Conservation (phyloP, 2,797 vertebrate species). For the Myotis planiceps region DNA sequence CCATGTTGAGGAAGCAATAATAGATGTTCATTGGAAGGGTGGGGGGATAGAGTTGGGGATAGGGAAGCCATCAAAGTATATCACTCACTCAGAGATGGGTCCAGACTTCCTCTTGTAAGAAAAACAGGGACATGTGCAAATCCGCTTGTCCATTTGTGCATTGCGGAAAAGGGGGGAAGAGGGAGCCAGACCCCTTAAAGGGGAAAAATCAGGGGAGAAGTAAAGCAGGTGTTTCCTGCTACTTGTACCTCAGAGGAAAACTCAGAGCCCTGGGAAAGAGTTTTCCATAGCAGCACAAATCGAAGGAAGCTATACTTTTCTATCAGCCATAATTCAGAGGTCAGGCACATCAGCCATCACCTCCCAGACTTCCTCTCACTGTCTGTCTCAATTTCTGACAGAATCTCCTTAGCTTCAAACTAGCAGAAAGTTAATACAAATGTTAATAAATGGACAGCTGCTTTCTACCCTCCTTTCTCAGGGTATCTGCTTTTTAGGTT, state of each 20-base stretch:
- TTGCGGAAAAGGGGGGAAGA: not conserved
- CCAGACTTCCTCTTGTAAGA: constrained; percentile 65
- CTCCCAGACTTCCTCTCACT: not conserved
- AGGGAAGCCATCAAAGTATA: constrained; percentile 24
- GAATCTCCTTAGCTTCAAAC: not conserved
- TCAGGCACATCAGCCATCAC: not conserved
- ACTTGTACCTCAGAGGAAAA: constrained; percentile 10
- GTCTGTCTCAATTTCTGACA: not conserved
- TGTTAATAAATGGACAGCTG: not conserved
- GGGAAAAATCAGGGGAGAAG: not conserved
- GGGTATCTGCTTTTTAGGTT: not conserved
- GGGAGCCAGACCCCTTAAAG: not conserved
- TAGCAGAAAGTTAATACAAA: not conserved
- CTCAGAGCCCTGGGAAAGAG: not conserved
- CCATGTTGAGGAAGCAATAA: constrained; percentile 41
- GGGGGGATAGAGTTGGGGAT: not conserved
- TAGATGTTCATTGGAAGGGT: constrained; percentile 57
- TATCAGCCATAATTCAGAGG: constrained; percentile 15
- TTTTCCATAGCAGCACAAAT: constrained; percentile 28
- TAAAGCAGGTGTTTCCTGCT: constrained; percentile 74
- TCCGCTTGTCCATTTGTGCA: constrained; percentile 22
- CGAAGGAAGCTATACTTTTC: constrained; percentile 1
- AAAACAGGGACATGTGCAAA: constrained; percentile 43
- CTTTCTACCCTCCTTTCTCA: not conserved
- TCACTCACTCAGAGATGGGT: constrained; percentile 65